Evolutionary conservation across 2,888 invertebrate genomes (phyloP), one percentile per base, ranked within the genome.

Genomic region (Synanthedon andrenaeformis): DNA sequence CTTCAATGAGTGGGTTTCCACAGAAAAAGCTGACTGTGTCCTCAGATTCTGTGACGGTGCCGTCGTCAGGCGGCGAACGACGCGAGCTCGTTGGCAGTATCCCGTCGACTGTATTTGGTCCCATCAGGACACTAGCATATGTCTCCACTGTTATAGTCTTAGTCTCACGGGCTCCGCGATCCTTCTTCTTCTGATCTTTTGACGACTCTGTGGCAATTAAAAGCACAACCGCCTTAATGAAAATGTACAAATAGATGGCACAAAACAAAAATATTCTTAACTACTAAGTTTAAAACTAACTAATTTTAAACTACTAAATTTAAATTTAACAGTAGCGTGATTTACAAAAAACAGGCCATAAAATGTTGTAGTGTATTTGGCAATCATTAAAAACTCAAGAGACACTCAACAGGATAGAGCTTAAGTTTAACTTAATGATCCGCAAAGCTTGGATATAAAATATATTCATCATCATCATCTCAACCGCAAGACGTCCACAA

Each of bases 1-100:
- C 93, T 83, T 99, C 99, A 1, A 99, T 96, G 66, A 94, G 92
- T 1, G 98, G 99, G 88, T 99, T 99, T 3, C 99, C 99, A 64
- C 96, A 97, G 65, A 96, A 95, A 81, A 97, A 98, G 52, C 90
- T 90, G 52, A 93, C 91, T 57, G 92, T 91, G 19, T 89, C 89
- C 49, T 70, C 71, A 23, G 81, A 81, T 50, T 84, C 82, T 3
- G 75, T 72, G 0, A 63, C 59, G 74, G 62, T 74, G 54, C 54
- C 66, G 41, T 70, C 70, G 41, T 74, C 76, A 54, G 70, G 87
- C 0, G 89, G 89, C 0, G 88, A 76, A 58, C 91, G 90, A 1
- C 92, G 81, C 0, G 92, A 91, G 63, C 91, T 90, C 8, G 90
- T 89, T 0, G 92, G 91, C 51, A 92, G 75, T 10, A 91, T 79